These are phyloP conservation scores for Nemotelus pantherinus DNA, from an alignment of 2,888 invertebrate species.

Conservation along the genomic window DNA sequence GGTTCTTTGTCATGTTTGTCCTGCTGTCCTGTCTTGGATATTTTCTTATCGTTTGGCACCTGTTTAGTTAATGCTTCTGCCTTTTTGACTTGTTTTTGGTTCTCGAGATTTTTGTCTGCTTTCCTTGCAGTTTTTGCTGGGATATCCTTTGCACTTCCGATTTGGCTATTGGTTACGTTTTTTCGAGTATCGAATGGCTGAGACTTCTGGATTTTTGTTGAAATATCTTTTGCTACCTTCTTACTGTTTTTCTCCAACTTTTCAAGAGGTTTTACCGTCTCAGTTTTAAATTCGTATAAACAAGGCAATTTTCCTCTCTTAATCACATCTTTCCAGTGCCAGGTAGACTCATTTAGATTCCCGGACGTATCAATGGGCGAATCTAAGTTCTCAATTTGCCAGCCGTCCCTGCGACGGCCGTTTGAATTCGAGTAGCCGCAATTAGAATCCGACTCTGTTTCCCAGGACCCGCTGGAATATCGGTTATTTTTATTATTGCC, in stretches of 20 bases:
- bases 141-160: background rate
- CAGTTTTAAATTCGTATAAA: too few species aligned
- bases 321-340: background rate
- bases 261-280: too few species aligned
- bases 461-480: constrained; percentile 24
- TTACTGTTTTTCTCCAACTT: too few species aligned
- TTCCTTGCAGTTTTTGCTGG: background rate
- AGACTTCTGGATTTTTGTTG: background rate
- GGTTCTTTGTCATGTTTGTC: too few species aligned
- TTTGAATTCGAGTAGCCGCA: background rate
- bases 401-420: background rate
- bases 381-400: constrained; percentile 12
- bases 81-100: background rate
- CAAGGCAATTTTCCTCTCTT: too few species aligned
- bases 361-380: background rate
- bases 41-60: background rate
- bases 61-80: background rate
- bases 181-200: too few species aligned
- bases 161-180: background rate
- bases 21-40: background rate
- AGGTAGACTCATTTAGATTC: background rate
- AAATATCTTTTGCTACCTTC: too few species aligned
- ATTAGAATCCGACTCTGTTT: background rate
- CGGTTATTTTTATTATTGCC: background rate
- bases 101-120: background rate